Base-by-base conservation (phyloP, 92 coral and sea anemone genomes). In the Zoanthus sociatus region DNA sequence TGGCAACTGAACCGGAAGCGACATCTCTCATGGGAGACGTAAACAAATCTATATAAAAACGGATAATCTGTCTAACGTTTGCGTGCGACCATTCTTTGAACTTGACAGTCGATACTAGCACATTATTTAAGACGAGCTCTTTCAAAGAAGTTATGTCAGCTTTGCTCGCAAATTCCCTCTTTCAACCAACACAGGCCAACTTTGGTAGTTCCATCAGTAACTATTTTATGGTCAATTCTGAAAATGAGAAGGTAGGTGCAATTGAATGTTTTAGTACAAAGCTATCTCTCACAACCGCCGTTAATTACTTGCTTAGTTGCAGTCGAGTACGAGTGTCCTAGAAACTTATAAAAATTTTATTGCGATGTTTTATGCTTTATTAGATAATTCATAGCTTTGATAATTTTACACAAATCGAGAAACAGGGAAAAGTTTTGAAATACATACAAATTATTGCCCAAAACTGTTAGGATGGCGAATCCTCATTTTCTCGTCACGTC, bases 181-280 rank as follows among this genome's bases (percentile, higher is more conserved):
- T 93, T 82, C 87, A 93, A 10, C 88, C 92, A 71, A 70, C 88
- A 78, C 94, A 95, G 66, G 89, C 92, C 17, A 95, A 89, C 60
- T 81, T 81, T 5, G 85, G 76, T 15, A 81, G 16, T 18, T 92
- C 92, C 33, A 93, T 87, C 78, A 95, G 92, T 32, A 95, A 90
- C 71, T 95, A 95, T 86, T 95, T 91, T 88, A 89, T 91, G 76
- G 86, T 92, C 18, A 89, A 90, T 86, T 89, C 89, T 17, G 96
- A 95, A 64, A 87, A 94, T 48, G 98, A 95, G 78, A 95, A 91
- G 95, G 98, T 95, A 73, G 71, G 98, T 61, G 17, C 33, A 50
- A 7, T 75, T 15, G 31, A 60, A 60, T 33, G 21, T 17, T 78
- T 61, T 7, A 53, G 10, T 32, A 20, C 31, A 56, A 30, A 20